phyloP scores from a whole-genome alignment of 2,797 vertebrate species.

The Hydrophis major region DNA sequence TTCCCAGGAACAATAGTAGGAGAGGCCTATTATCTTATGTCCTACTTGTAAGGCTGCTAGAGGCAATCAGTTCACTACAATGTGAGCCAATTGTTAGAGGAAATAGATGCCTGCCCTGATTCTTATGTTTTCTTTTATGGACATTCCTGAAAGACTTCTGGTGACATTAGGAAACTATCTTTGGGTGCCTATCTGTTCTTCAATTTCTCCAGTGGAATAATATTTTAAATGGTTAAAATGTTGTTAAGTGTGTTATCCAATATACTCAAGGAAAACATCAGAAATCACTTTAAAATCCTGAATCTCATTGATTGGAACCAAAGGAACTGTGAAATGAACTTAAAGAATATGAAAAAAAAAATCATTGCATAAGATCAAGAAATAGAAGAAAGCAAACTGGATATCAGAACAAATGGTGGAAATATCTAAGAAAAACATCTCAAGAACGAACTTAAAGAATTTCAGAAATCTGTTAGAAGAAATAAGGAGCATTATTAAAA shows the following conservation, averaged over 20 bases:
- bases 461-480: neutral
- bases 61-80: neutral
- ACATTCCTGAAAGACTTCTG: neutral
- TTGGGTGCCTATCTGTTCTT: neutral
- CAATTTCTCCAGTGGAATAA: neutral
- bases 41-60: neutral
- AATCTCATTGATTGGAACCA: neutral
- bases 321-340: neutral
- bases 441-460: neutral
- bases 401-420: neutral
- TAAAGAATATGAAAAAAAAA: neutral
- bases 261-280: neutral
- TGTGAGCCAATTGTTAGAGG: neutral
- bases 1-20: neutral
- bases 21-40: neutral
- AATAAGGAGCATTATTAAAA: neutral
- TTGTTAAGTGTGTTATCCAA: neutral
- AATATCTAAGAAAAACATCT: neutral
- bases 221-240: neutral
- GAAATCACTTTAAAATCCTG: neutral
- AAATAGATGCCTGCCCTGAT: neutral
- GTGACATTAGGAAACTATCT: neutral
- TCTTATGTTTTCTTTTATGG: neutral
- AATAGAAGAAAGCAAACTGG: neutral
- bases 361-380: neutral